Base-by-base conservation (phyloP, 2,888 invertebrate species). In the Amiota minor region DNA sequence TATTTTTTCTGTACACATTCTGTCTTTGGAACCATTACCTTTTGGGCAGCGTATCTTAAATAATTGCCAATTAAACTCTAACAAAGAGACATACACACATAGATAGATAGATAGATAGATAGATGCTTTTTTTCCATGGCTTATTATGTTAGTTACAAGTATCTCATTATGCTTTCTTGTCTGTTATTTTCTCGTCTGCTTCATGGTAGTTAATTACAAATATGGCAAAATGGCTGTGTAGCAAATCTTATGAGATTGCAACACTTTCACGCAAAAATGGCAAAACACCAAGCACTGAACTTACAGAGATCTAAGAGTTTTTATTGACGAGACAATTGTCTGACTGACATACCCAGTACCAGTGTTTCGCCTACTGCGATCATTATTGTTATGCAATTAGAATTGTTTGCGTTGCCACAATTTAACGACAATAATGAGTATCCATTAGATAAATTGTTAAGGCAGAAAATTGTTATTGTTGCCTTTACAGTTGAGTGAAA, bases 191-290 rank as follows among this genome's bases (percentile, higher is more conserved):
- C 23, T 62, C 35, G 12, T 62, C 23, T n/a, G 23, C 45, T 62
- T 11, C 35, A 62, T n/a, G 11, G 78, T 77, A 75, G 75, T 74
- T 80, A 79, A 79, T 79, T 79, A 78, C 79, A 80, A 79, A 80
- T 79, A 79, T 79, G 79, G 79, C 72, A 78, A 69, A 14, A 55
- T 35, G 47, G 23, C 50, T 49, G 18, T 50, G 67, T 18, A 69
- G 55, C 55, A 55, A 16, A n/a, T n/a, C 14, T 20, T 49, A 14
- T 18, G 69, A 9, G 35, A 12, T 12, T 49, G 68, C 79, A 79
- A 79, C 83, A 78, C 77, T 81, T 80, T 79, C 78, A 80, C 80
- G 80, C 76, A 77, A 74, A 80, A 79, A 81, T 79, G 80, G 79
- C 76, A 74, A 75, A 53, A 12, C n/a, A n/a, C 53, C 12, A 53